Base-by-base conservation (phyloP, 37 sponge, comb jelly and placozoan genomes). In the Cliona cf. orientalis region DNA sequence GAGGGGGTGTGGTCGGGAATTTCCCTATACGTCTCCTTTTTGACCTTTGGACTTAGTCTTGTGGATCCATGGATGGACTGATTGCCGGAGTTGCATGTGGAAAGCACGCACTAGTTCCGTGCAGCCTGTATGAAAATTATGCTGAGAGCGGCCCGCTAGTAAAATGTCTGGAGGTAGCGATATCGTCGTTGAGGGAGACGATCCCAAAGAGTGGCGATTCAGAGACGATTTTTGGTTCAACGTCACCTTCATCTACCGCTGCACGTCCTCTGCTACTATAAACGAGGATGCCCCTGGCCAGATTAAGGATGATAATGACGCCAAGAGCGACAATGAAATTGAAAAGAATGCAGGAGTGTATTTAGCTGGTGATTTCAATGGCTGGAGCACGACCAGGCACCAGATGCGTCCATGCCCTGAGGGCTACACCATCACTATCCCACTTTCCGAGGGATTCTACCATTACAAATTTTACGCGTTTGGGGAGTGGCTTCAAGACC, bases 211-310 rank as follows among this genome's bases (percentile, higher is more conserved):
- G 28, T 87, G 88, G 82, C 39, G 60, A 31, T 39, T 62, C 11
- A 92, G 45, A 81, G 88, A 94, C 42, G 91, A 94, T 32, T 90
- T 85, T 31, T 94, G 95, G 95, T 94, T 87, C 56, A 25, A 76
- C 1, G 95, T 94, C 32, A 86, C 84, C 31, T 94, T 94, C 66
- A 57, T 93, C n/a, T 93, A 77, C 28, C 74, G 84, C 17, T n/a
- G n/a, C n/a, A 7, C 23, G 0, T 35, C 41, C 69, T 9, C 39
- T 33, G 14, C 19, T 3, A 7, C 28, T 59, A 3, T 59, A 4
- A 9, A 9, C 28, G 60, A 3, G 12, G 28, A 59, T 12, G 14
- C 5, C 2, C 2, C 28, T 3, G 23, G 4, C 28, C 60, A 59
- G 5, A 29, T 29, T 29, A 46, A 11, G 53, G 36, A 34, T 3